A percentile compares a stretch with the other conserved stretches of the same genome.
phyloP scores from a whole-genome alignment of 2,888 invertebrate species.

The Oxyteleia sp. region DNA sequence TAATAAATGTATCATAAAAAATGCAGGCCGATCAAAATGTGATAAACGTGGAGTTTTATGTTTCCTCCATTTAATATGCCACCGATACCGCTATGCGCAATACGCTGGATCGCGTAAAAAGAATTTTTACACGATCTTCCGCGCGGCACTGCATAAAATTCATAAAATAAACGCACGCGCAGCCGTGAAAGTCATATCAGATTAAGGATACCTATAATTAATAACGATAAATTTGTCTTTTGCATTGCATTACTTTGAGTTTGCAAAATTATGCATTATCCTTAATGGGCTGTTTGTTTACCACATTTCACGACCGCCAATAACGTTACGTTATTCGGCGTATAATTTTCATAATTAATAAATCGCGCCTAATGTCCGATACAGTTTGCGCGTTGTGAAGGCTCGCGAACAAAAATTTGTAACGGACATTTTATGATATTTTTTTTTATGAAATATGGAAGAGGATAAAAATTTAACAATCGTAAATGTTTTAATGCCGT shows the following conservation, averaged over 20 bases:
- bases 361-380: conserved; percentile 15
- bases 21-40: too few relatives aligned
- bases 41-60: too few relatives aligned
- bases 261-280: conserved; percentile 49
- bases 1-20: too few relatives aligned
- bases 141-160: conserved; percentile 69
- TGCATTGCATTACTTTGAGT: conserved; percentile 39
- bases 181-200: conserved; percentile 61
- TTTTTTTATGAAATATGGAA: too few relatives aligned
- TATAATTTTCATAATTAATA: conserved; percentile 54
- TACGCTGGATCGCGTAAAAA: too few relatives aligned
- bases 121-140: too few relatives aligned
- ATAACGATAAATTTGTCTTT: conserved; percentile 69
- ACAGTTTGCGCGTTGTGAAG: conserved; percentile 24
- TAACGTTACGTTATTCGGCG: conserved; percentile 8
- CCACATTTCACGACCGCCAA: conserved; percentile 19
- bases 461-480: too few relatives aligned
- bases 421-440: too few relatives aligned
- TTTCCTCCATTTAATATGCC: too few relatives aligned
- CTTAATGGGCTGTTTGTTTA: conserved; percentile 52
- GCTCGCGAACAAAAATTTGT: too few relatives aligned
- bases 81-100: too few relatives aligned
- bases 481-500: too few relatives aligned
- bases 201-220: conserved; percentile 68
- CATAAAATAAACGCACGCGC: conserved; percentile 55